phyloP scores from a whole-genome alignment of 2,113 vertebrate species.

The Tyto alba region DNA sequence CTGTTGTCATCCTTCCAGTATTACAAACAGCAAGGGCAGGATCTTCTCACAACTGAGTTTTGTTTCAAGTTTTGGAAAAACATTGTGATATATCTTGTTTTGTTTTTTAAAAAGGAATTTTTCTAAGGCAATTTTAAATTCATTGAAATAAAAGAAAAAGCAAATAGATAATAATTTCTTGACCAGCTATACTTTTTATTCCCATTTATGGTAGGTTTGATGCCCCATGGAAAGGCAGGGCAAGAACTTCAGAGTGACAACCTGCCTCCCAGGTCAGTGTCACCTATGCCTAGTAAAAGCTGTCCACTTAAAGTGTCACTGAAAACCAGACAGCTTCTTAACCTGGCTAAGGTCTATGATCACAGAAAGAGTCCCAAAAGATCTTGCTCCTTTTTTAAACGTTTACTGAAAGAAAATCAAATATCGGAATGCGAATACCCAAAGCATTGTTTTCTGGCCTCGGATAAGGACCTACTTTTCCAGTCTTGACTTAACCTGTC shows the following conservation, averaged over 20 bases:
- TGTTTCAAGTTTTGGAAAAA: neutral
- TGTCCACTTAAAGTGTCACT: neutral
- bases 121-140: neutral
- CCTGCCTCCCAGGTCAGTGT: neutral
- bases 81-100: neutral
- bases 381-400: neutral
- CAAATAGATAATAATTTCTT: neutral
- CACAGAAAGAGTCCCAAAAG: neutral
- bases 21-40: neutral
- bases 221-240: neutral
- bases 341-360: neutral
- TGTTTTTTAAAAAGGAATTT: neutral
- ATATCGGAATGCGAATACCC: neutral
- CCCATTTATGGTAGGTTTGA: neutral
- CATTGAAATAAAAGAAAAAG: neutral
- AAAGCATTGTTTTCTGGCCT: neutral
- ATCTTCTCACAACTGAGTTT: neutral
- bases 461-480: slow-evolving; percentile 17
- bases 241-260: neutral
- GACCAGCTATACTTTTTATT: neutral
- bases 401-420: neutral
- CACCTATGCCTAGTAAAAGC: neutral
- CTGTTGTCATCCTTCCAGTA: neutral
- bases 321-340: neutral
- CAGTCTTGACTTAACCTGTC: slow-evolving; percentile 21